Conservation (phyloP, 2,888 invertebrate species). For the Heteropelma amictum region DNA sequence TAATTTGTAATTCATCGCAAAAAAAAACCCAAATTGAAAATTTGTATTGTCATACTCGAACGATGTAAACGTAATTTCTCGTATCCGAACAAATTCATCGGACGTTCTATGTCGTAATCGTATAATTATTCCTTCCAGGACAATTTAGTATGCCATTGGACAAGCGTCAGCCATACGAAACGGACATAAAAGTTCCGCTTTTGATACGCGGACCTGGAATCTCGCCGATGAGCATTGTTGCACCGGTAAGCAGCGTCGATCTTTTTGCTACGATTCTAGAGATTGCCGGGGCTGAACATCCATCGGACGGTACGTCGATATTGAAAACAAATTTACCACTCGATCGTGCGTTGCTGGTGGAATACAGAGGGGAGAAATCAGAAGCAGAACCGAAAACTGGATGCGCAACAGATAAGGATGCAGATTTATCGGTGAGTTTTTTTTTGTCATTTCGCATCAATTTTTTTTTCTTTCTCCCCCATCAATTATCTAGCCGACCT, state of each 20-base stretch:
- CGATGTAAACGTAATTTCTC: no score
- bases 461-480: slow-evolving; percentile 52
- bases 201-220: slow-evolving; percentile 88
- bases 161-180: slow-evolving; percentile 94
- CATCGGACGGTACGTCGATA: slow-evolving; percentile 73
- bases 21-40: no score
- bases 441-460: slow-evolving; percentile 13
- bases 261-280: slow-evolving; percentile 90
- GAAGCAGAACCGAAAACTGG: slow-evolving; percentile 79
- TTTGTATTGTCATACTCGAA: no score
- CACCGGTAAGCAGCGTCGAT: slow-evolving; percentile 88
- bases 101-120: background rate
- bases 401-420: slow-evolving; percentile 84
- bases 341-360: slow-evolving; percentile 84
- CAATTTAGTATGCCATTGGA: slow-evolving; percentile 94
- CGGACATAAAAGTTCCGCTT: slow-evolving; percentile 91
- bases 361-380: slow-evolving; percentile 90
- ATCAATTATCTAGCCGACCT: background rate
- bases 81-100: background rate
- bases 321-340: slow-evolving; percentile 65
- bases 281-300: slow-evolving; percentile 82
- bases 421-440: slow-evolving; percentile 80
- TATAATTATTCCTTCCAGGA: slow-evolving; percentile 77
- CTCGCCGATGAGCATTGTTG: slow-evolving; percentile 75
- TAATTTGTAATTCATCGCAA: background rate